phyloP scores from a whole-genome alignment of 2,797 vertebrate species.

The Falco biarmicus region DNA sequence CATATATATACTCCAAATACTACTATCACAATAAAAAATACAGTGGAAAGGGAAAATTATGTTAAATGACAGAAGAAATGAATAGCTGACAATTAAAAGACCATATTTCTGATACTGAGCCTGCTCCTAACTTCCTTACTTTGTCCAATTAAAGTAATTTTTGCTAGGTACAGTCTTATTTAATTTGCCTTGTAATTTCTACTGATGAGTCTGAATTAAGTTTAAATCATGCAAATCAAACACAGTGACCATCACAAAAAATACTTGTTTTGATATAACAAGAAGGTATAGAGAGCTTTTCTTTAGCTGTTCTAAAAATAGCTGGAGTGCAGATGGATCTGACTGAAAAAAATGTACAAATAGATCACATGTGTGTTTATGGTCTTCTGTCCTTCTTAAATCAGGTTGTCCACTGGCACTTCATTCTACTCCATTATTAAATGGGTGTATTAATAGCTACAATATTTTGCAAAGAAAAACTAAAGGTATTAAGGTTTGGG shows the following conservation, averaged over 20 bases:
- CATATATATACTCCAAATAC: background rate
- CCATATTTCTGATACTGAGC: background rate
- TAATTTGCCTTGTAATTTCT: background rate
- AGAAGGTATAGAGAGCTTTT: background rate
- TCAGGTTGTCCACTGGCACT: background rate
- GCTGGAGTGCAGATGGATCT: slow-evolving; percentile 27
- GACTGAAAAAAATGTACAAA: background rate
- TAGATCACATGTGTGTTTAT: background rate
- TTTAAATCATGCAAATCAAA: background rate
- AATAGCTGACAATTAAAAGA: background rate
- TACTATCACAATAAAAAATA: background rate
- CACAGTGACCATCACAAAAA: background rate
- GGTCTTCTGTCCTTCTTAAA: slow-evolving; percentile 26
- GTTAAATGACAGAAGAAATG: background rate
- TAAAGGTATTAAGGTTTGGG: background rate
- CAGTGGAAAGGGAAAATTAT: background rate
- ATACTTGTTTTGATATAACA: background rate
- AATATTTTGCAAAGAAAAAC: background rate
- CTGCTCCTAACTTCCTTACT: background rate
- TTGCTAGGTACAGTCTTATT: background rate
- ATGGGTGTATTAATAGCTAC: background rate
- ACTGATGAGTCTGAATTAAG: background rate
- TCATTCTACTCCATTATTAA: background rate
- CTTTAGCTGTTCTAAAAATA: background rate
- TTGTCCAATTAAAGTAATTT: background rate